Conservation (phyloP, 37 sponge, comb jelly and placozoan species). For the Haliclona indistincta region DNA sequence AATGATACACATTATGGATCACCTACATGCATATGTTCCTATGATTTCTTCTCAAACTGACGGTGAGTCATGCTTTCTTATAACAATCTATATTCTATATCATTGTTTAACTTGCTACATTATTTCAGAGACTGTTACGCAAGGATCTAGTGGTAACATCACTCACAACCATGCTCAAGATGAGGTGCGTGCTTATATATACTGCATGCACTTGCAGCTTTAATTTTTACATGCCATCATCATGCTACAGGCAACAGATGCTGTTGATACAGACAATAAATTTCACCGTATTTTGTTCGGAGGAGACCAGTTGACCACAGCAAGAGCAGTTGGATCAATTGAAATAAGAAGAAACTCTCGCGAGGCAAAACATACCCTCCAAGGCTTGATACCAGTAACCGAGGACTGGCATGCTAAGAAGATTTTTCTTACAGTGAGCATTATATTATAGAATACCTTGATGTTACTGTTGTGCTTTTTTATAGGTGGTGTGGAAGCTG, state of each 20-base stretch:
- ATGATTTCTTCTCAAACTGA: too few relatives aligned
- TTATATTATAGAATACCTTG: neutral
- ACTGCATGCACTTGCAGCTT: too few relatives aligned
- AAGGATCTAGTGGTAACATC: too few relatives aligned
- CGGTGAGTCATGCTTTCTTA: too few relatives aligned
- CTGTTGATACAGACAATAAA: too few relatives aligned
- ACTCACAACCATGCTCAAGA: too few relatives aligned
- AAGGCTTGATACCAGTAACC: neutral
- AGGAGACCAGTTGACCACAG: neutral
- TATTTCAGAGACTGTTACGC: too few relatives aligned
- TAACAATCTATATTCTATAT: too few relatives aligned
- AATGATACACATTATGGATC: neutral
- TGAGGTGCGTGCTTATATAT: neutral
- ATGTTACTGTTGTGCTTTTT: neutral
- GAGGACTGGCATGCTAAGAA: constrained; percentile 5
- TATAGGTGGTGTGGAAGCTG: neutral
- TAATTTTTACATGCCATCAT: too few relatives aligned
- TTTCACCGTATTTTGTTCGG: neutral
- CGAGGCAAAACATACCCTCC: neutral
- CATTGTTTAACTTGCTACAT: too few relatives aligned
- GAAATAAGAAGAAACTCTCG: neutral
- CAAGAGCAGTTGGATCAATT: neutral
- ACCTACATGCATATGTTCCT: constrained; percentile 4
- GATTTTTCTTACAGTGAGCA: neutral
- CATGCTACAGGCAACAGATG: too few relatives aligned